Base-by-base conservation (phyloP, 2,113 vertebrate species). In the Saguinus midas region DNA sequence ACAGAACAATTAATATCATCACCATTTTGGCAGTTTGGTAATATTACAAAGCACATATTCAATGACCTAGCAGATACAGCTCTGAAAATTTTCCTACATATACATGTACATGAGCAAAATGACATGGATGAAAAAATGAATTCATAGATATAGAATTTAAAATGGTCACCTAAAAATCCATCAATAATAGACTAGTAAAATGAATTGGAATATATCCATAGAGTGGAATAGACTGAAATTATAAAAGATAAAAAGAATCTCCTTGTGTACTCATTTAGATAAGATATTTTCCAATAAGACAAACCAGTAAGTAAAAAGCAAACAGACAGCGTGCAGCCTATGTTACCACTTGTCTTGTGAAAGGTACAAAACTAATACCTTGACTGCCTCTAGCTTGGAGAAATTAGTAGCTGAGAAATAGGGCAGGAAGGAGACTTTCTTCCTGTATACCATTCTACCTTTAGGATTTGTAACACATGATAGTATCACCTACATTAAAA, bases 121-220 rank as follows among this genome's bases (percentile, higher is more conserved):
- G 45, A 70, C 80, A 90, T 4, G 5, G 35, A 21, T 32, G 73
- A 80, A 43, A 18, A 90, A 92, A 94, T 1, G 4, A 78, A 90
- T 68, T 94, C 58, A 82, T 14, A 43, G 4, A 83, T 45, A 68
- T 0, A 37, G 48, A 37, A 16, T 45, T 58, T 87, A 6, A 94
- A 97, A 83, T 16, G 52, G 64, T 32, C 79, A 87, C 81, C 40
- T 37, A 37, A 68, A 94, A 87, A 76, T 40, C 88, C 58, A 94
- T 40, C 45, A 50, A 21, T 55, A 64, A 92, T 2, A 43, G 20
- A 48, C 43, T 37, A 68, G 25, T 73, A 66, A 90, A 45, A 64
- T 57, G 11, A 68, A 50, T 37, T 50, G 14, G 20, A n/a, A 76
- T 81, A n/a, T 3, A 70, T 37, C 55, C 17, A 40, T 20, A 35